Evolutionary conservation across 2,888 invertebrate genomes (phyloP).

Genomic region (Platerodrilus igneus): DNA sequence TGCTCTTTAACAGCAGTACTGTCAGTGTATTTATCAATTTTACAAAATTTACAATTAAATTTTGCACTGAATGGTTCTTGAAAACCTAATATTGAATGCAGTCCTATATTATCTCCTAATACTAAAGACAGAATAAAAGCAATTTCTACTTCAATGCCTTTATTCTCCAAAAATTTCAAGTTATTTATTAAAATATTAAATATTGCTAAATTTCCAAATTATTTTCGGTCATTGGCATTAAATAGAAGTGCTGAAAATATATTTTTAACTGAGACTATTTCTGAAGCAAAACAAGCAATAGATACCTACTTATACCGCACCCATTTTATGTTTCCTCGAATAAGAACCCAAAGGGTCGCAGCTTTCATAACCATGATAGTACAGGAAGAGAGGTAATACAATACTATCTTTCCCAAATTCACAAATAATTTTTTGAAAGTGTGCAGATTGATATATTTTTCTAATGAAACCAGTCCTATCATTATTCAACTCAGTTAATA

Average conservation of each 20-base stretch:
- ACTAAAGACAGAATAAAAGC: slow-evolving; percentile 13
- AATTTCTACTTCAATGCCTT: slow-evolving; percentile 17
- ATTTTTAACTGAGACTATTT: slow-evolving; percentile 16
- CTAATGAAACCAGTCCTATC: too few species aligned
- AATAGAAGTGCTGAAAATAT: slow-evolving; percentile 29
- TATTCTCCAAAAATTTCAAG: slow-evolving; percentile 15
- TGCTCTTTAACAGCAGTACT: slow-evolving; percentile 22
- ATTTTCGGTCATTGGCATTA: slow-evolving; percentile 18
- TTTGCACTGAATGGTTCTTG: slow-evolving; percentile 13
- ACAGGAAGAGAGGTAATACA: background rate
- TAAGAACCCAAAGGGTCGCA: slow-evolving; percentile 15
- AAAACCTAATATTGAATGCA: slow-evolving; percentile 21
- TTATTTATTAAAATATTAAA: slow-evolving; percentile 12
- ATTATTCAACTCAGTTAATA: too few species aligned
- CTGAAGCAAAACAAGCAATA: slow-evolving; percentile 5
- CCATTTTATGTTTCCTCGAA: slow-evolving; percentile 24
- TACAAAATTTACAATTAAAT: slow-evolving; percentile 26
- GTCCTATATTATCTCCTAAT: slow-evolving; percentile 22
- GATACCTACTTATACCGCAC: slow-evolving; percentile 25
- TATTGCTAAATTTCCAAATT: slow-evolving; percentile 12
- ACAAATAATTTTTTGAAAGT: too few species aligned
- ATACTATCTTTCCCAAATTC: too few species aligned
- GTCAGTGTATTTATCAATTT: too few species aligned
- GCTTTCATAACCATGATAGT: slow-evolving; percentile 26
- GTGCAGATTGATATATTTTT: too few species aligned